Percentiles rank a stretch among this genome's conserved stretches.
phyloP scores from a whole-genome alignment of 1,140 invertebrate genomes.

The Drosophila teissieri region DNA sequence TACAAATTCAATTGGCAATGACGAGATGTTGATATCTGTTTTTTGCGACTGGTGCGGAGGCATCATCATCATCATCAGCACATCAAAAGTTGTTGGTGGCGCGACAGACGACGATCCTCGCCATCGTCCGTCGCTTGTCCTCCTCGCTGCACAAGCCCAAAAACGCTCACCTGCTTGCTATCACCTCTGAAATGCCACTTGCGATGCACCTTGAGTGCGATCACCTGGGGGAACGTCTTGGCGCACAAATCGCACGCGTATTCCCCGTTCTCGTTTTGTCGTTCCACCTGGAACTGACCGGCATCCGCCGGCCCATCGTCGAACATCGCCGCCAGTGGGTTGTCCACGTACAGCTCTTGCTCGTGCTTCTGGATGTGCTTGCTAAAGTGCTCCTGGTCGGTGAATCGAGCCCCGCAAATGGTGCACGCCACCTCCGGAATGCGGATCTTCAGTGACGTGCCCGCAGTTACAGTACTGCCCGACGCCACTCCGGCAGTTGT shows the following conservation, averaged over 20 bases:
- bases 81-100: slow-evolving; percentile 36
- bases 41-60: slow-evolving; percentile 85
- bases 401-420: slow-evolving; percentile 77
- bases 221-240: slow-evolving; percentile 83
- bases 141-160: slow-evolving; percentile 84
- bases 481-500: slow-evolving; percentile 5
- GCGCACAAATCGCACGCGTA: slow-evolving; percentile 84
- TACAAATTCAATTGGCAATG: slow-evolving; percentile 18
- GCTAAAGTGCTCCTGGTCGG: slow-evolving; percentile 78
- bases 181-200: slow-evolving; percentile 85
- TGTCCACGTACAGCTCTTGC: slow-evolving; percentile 79
- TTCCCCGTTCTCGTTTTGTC: slow-evolving; percentile 82
- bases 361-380: slow-evolving; percentile 84
- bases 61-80: slow-evolving; percentile 49
- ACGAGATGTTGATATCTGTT: slow-evolving; percentile 60
- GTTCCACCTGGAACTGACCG: slow-evolving; percentile 79
- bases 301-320: slow-evolving; percentile 80
- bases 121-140: slow-evolving; percentile 25
- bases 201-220: slow-evolving; percentile 84
- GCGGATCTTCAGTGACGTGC: slow-evolving; percentile 60
- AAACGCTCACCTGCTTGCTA: slow-evolving; percentile 85
- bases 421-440: slow-evolving; percentile 81
- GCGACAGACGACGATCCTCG: slow-evolving; percentile 22
- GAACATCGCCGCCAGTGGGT: slow-evolving; percentile 83
- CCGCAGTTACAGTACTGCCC: neutral